Conservation (phyloP, 2,113 vertebrate genomes). For the Ifrita kowaldi region DNA sequence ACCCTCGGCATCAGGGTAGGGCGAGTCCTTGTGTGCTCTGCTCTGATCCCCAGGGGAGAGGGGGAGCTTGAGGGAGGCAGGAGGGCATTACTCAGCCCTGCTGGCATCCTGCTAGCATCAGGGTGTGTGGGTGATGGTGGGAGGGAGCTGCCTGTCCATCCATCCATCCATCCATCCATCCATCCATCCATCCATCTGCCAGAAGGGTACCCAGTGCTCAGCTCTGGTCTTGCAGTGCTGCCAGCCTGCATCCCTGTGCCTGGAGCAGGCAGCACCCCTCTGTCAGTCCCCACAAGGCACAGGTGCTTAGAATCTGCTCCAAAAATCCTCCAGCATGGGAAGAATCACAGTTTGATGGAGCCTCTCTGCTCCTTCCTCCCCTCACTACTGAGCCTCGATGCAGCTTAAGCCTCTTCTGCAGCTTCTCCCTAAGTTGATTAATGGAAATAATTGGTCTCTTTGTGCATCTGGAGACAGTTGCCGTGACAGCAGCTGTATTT, state of each 20-base stretch:
- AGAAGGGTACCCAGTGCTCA: not conserved
- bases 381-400: not conserved
- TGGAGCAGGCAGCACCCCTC: not conserved
- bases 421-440: constrained; percentile 45
- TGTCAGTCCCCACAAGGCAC: rapidly evolving
- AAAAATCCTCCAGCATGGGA: not conserved
- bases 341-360: not conserved
- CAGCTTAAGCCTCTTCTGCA: constrained; percentile 3
- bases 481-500: constrained; percentile 55
- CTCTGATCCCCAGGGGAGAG: not conserved
- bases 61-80: not conserved
- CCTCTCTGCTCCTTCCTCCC: not conserved
- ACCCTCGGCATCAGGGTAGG: rapidly evolving
- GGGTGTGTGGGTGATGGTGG: rapidly evolving
- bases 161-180: not conserved
- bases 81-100: not conserved
- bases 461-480: constrained; percentile 48
- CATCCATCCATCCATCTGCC: rapidly evolving
- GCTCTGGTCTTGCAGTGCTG: not conserved
- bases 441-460: constrained; percentile 62
- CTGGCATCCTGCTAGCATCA: not conserved
- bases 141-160: not conserved
- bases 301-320: not conserved
- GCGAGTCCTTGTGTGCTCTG: not conserved
- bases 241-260: not conserved